Evolutionary conservation across 2,113 vertebrate genomes (phyloP), one percentile per base, ranked within the genome.

Genomic region (Albula glossodonta): DNA sequence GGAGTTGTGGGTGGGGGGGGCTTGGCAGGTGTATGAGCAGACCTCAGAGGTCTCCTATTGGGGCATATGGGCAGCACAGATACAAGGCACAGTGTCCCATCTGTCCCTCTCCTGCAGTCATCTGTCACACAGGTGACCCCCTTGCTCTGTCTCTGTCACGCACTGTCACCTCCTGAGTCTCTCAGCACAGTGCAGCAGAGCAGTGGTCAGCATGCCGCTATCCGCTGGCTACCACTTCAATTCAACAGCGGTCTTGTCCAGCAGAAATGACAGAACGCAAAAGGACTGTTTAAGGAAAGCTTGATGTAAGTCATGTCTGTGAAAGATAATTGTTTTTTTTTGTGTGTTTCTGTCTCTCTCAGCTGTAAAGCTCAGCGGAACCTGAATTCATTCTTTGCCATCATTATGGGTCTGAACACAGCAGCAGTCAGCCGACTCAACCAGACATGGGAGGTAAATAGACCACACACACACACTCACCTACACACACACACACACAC

Each of bases 341-440:
- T 56, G 2, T 56, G 53, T 56, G 7, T 12, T 7, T 56, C 53
- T 56, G 53, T 89, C 51, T 93, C 88, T 90, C 84, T 2, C 60
- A 99, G 98, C 89, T 99, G 98, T 94, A 99, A 98, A 96, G 97
- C 97, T 91, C 98, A 98, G 91, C 96, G 96, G 93, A 99, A 99
- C 93, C 93, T 99, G 93, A 98, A 98, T 95, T 98, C 97, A 19
- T 99, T 99, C 93, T 99, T 99, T 87, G 97, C 98, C 81, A 98
- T 99, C 74, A 97, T 99, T 91, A 98, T 99, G 98, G 98, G 98
- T 86, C 96, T 99, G 89, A 99, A 99, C 92, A 97, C 97, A 17
- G 96, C 98, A 66, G 98, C 98, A 2, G 96, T 99, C 82, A 96
- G 98, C 91, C 96, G 98, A 4, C 96, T 99, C 85, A 96, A 94